A percentile compares a stretch with the other conserved stretches of the same genome.
Evolutionary conservation across 1,140 invertebrate species (phyloP).

Genomic region (Pseudomyrmex sp.): DNA sequence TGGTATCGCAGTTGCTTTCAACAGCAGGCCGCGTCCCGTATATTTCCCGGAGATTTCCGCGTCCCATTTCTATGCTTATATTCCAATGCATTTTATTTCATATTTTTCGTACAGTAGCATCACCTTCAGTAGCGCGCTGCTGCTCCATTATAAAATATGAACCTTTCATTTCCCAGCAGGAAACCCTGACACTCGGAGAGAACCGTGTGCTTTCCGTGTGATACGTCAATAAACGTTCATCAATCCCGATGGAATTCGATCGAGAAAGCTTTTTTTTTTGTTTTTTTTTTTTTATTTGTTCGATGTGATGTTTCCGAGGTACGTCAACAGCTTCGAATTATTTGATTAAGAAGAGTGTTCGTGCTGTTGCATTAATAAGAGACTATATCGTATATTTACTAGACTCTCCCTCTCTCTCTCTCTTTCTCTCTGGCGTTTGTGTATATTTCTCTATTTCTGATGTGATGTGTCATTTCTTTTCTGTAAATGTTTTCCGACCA

Average conservation of each 20-base stretch:
- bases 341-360: background rate
- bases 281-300: background rate
- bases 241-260: background rate
- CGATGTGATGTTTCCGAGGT: background rate
- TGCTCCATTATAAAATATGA: slow-evolving; percentile 5
- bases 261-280: background rate
- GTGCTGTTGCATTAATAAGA: no score
- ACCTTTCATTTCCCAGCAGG: no score
- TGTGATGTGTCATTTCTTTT: background rate
- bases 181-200: no score
- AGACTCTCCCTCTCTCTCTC: no score
- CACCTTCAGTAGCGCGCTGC: background rate
- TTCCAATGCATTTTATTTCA: slow-evolving; percentile 28
- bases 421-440: no score
- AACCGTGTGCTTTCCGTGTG: no score
- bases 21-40: slow-evolving; percentile 1
- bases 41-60: slow-evolving; percentile 25
- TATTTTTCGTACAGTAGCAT: slow-evolving; percentile 1
- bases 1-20: slow-evolving; percentile 46
- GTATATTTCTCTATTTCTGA: background rate
- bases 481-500: background rate
- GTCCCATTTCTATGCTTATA: slow-evolving; percentile 29
- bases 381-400: no score
- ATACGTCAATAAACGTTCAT: background rate
- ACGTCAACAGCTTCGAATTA: slow-evolving; percentile 1